phyloP scores from a whole-genome alignment of 1,140 invertebrate species.

The Drosophila funebris region DNA sequence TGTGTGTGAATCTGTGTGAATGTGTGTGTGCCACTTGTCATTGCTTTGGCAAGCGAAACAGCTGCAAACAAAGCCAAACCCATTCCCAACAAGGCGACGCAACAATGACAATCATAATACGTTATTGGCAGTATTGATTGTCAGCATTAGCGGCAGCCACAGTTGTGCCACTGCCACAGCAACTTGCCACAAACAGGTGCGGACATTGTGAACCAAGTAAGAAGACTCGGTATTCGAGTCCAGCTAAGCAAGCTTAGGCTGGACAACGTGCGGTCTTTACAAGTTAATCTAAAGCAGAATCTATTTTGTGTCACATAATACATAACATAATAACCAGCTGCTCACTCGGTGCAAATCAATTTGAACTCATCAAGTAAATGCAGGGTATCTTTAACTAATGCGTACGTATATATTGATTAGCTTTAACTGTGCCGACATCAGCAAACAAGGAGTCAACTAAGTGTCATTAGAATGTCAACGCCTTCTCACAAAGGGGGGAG shows the following conservation, averaged over 20 bases:
- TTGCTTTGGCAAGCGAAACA: constrained; percentile 12
- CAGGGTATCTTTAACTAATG: constrained; percentile 12
- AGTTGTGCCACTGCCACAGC: neutral
- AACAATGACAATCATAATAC: constrained; percentile 68
- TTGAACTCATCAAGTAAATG: constrained; percentile 49
- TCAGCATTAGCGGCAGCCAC: constrained; percentile 29
- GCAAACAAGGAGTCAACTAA: constrained; percentile 70
- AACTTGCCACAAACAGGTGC: neutral
- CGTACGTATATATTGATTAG: constrained; percentile 67
- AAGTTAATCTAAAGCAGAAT: neutral
- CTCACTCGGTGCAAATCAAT: constrained; percentile 53
- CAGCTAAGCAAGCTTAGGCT: neutral
- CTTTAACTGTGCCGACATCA: constrained; percentile 46
- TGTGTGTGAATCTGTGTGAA: too few relatives aligned
- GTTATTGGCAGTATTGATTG: constrained; percentile 74
- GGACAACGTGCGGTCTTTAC: neutral
- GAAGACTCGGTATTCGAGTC: neutral
- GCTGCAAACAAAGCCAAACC: constrained; percentile 33
- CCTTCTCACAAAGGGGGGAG: constrained; percentile 16
- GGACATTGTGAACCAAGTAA: neutral
- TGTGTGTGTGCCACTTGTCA: constrained; percentile 46
- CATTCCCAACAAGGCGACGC: neutral
- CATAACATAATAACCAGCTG: constrained; percentile 9
- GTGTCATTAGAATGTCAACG: constrained; percentile 73
- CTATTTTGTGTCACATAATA: neutral